Evolutionary conservation across 2,888 invertebrate species (phyloP).

Genomic region (Microplitis deprimator): DNA sequence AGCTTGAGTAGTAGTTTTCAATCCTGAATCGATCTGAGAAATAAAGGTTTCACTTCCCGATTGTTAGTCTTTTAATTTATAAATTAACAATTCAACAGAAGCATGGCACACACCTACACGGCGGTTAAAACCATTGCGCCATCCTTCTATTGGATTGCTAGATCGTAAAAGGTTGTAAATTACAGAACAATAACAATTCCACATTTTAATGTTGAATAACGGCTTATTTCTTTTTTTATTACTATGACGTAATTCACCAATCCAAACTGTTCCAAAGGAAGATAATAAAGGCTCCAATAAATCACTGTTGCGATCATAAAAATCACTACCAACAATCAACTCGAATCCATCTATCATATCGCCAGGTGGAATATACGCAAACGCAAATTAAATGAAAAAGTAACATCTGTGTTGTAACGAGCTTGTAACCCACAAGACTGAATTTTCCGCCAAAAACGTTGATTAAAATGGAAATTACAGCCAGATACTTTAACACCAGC

Average conservation of each 20-base stretch:
- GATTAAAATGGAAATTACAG: constrained; percentile 11
- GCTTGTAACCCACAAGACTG: background rate
- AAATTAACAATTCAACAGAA: background rate
- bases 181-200: background rate
- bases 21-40: background rate
- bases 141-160: constrained; percentile 2
- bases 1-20: background rate
- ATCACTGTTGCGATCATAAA: constrained; percentile 2
- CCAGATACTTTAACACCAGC: background rate
- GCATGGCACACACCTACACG: background rate
- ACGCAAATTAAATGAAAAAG: constrained; percentile 13
- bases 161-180: background rate
- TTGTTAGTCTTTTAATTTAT: constrained; percentile 2
- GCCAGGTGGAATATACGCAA: background rate
- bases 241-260: background rate
- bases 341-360: background rate
- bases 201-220: background rate
- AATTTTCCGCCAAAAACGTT: background rate
- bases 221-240: background rate
- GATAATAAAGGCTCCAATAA: constrained; percentile 5
- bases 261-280: background rate
- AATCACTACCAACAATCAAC: background rate
- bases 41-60: background rate
- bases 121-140: constrained; percentile 9
- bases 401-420: background rate